phyloP scores from a whole-genome alignment of 35 echinoderm and acorn worm species.

The Eucidaris tribuloides region DNA sequence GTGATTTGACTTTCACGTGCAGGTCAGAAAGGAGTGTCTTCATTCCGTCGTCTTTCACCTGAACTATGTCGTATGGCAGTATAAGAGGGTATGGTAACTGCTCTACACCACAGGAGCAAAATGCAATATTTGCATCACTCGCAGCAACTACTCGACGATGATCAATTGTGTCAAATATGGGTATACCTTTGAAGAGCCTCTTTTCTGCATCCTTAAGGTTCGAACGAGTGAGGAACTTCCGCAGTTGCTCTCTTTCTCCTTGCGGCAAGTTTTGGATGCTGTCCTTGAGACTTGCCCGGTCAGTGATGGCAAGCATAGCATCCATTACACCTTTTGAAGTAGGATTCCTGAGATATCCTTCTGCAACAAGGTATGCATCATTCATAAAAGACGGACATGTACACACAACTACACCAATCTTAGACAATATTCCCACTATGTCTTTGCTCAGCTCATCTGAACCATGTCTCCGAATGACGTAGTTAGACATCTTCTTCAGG shows the following conservation, averaged over 20 bases:
- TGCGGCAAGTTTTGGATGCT: neutral
- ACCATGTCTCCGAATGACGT: neutral
- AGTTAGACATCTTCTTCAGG: neutral
- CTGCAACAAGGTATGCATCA: neutral
- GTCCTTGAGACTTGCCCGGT: neutral
- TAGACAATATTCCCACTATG: neutral
- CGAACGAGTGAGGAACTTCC: neutral
- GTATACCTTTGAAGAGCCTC: neutral
- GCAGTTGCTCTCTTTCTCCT: neutral
- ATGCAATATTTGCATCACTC: neutral
- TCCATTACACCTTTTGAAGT: neutral
- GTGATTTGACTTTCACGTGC: neutral
- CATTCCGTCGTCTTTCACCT: neutral
- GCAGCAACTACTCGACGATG: neutral
- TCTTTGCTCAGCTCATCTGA: neutral
- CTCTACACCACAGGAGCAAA: neutral
- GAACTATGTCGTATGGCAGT: neutral
- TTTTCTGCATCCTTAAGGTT: neutral
- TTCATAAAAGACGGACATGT: neutral
- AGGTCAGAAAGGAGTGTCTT: neutral
- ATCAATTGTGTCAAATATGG: neutral
- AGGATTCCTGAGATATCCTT: neutral
- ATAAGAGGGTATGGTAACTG: neutral
- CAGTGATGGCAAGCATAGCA: neutral
- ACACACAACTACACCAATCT: conserved; percentile 7